Conservation (phyloP, 2,888 invertebrate species). For the Petrophora chlorosata region DNA sequence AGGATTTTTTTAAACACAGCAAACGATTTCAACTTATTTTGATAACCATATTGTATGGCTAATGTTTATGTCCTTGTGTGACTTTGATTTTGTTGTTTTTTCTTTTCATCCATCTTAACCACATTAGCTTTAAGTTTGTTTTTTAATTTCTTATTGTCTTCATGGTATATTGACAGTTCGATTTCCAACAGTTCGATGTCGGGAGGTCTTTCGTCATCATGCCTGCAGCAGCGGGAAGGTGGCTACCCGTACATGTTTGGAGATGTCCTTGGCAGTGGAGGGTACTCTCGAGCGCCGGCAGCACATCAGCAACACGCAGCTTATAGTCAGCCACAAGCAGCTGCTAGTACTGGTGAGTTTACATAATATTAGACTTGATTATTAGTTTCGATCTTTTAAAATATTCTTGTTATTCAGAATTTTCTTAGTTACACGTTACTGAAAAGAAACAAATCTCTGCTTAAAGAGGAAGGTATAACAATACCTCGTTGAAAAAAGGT, state of each 20-base stretch:
- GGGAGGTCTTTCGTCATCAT: slow-evolving; percentile 91
- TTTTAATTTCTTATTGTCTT: slow-evolving; percentile 4
- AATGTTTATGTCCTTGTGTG: too few species aligned
- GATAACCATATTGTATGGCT: too few species aligned
- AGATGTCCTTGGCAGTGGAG: slow-evolving; percentile 91
- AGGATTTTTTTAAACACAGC: too few species aligned
- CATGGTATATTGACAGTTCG: slow-evolving; percentile 22
- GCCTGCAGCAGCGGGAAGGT: slow-evolving; percentile 91
- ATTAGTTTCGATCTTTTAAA: too few species aligned
- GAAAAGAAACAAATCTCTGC: too few species aligned
- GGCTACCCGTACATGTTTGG: slow-evolving; percentile 96
- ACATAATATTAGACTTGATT: too few species aligned
- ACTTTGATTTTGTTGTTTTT: slow-evolving; percentile 3
- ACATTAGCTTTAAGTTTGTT: not conserved
- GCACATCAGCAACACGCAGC: slow-evolving; percentile 89
- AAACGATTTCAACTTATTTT: too few species aligned
- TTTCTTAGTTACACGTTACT: too few species aligned
- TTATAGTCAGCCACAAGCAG: slow-evolving; percentile 85
- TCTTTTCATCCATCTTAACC: too few species aligned
- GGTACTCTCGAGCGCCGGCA: slow-evolving; percentile 87
- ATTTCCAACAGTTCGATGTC: slow-evolving; percentile 91
- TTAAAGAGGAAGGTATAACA: too few species aligned
- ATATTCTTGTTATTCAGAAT: too few species aligned
- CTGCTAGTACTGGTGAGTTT: slow-evolving; percentile 84
- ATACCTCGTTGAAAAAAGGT: too few species aligned